Evolutionary conservation across 2,888 invertebrate genomes (phyloP).

Genomic region (Adelognathus sp.): DNA sequence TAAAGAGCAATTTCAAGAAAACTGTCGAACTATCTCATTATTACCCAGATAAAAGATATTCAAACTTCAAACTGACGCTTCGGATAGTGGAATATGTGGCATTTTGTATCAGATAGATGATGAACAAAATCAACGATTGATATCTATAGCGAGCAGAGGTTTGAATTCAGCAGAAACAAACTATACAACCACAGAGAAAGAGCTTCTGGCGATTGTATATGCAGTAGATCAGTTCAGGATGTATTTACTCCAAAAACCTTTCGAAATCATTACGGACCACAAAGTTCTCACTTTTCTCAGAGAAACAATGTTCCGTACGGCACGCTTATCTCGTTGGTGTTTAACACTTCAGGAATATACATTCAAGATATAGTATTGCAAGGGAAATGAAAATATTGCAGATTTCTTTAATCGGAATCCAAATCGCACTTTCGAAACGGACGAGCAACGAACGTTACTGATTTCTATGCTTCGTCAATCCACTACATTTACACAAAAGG

Average conservation of each 20-base stretch:
- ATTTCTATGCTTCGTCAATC: not conserved
- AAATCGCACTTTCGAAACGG: conserved; percentile 11
- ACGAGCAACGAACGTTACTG: not conserved
- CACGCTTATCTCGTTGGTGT: not conserved
- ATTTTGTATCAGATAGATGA: no score
- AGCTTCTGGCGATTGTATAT: conserved; percentile 27
- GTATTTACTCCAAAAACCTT: not conserved
- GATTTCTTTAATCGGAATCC: conserved; percentile 63
- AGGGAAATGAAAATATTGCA: not conserved
- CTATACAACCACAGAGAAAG: no score
- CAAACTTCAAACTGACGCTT: no score
- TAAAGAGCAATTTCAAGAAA: no score
- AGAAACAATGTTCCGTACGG: no score
- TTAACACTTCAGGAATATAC: not conserved
- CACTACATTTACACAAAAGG: not conserved
- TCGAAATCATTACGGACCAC: conserved; percentile 24
- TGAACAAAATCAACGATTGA: conserved; percentile 12
- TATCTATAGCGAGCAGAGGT: conserved; percentile 13
- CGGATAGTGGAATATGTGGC: conserved; percentile 20
- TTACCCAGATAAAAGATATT: no score
- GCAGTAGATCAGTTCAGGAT: not conserved
- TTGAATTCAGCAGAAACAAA: no score
- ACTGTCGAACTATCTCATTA: no score
- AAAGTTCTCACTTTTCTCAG: conserved; percentile 14
- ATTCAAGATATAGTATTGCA: not conserved